Conservation (phyloP, 2,888 invertebrate genomes). For the Clusia tigrina region DNA sequence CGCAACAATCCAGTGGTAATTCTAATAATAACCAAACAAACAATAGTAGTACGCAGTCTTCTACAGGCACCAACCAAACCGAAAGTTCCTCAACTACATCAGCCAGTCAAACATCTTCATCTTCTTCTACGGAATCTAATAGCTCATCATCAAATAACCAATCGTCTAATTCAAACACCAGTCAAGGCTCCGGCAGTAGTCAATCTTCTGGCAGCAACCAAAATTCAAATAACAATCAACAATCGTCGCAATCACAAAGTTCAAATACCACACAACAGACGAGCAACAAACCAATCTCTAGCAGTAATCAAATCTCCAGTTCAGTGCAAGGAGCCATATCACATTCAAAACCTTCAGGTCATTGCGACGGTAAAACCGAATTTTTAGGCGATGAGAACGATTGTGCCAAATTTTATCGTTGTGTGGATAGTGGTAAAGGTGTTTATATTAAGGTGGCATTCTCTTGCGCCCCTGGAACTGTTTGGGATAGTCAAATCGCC, state of each 20-base stretch:
- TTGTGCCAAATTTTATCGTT: constrained; percentile 71
- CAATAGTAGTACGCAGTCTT: constrained; percentile 25
- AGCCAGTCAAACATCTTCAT: constrained; percentile 21
- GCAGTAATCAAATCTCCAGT: constrained; percentile 27
- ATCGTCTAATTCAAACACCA: constrained; percentile 28
- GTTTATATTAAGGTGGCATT: constrained; percentile 66
- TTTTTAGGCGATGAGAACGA: constrained; percentile 65
- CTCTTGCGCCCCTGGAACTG: constrained; percentile 68
- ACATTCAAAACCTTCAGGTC: constrained; percentile 42
- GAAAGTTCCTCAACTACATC: constrained; percentile 19
- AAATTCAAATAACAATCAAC: constrained; percentile 25
- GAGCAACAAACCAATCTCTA: constrained; percentile 21
- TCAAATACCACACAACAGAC: constrained; percentile 23
- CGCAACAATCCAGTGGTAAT: constrained; percentile 4
- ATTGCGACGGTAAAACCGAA: constrained; percentile 51
- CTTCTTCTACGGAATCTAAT: constrained; percentile 15
- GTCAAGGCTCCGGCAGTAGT: constrained; percentile 26
- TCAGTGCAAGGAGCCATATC: constrained; percentile 28
- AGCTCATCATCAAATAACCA: constrained; percentile 2
- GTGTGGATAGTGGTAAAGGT: constrained; percentile 65
- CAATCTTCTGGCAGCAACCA: constrained; percentile 36
- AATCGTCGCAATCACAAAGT: constrained; percentile 26
- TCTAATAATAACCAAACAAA: constrained; percentile 19
- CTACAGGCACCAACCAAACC: constrained; percentile 22
- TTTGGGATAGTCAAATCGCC: constrained; percentile 69